phyloP scores from a whole-genome alignment of 2,113 vertebrate genomes.

The Mystacornis crossleyi region DNA sequence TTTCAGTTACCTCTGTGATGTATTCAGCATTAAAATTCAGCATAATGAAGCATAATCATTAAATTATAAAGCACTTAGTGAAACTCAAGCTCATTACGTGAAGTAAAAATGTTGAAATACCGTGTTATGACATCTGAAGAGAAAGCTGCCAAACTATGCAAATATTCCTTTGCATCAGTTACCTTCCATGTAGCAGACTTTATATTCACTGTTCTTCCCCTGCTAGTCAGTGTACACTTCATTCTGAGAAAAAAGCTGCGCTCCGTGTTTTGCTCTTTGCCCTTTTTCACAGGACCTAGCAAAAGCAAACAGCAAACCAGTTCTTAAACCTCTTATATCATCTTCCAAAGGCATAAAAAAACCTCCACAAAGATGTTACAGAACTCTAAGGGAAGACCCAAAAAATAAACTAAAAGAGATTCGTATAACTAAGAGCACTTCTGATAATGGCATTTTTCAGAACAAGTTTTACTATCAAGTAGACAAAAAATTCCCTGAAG shows the following conservation, averaged over 20 bases:
- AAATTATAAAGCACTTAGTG: background rate
- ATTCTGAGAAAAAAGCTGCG: slow-evolving; percentile 94
- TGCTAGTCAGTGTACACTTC: slow-evolving; percentile 97
- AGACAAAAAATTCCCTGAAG: background rate
- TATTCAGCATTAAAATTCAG: slow-evolving; percentile 17
- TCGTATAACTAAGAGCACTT: background rate
- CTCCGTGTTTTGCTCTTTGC: slow-evolving; percentile 89
- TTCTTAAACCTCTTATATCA: background rate
- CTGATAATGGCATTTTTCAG: background rate
- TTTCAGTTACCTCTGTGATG: background rate
- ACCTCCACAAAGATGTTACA: accelerated
- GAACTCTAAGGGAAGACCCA: background rate
- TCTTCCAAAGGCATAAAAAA: background rate
- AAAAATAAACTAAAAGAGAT: background rate
- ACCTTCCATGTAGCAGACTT: slow-evolving; percentile 99
- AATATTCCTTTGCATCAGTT: slow-evolving; percentile 15
- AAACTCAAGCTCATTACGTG: background rate
- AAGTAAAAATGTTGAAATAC: slow-evolving; percentile 30
- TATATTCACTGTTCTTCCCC: slow-evolving; percentile 96
- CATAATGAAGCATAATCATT: background rate
- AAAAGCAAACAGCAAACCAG: slow-evolving; percentile 43
- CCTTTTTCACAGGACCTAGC: slow-evolving; percentile 89
- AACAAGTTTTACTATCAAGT: background rate
- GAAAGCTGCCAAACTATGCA: background rate
- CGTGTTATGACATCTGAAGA: slow-evolving; percentile 19